A percentile compares a stretch with the other conserved stretches of the same genome.
Conservation (phyloP, 2,113 vertebrate genomes). For the Eublepharis macularius region DNA sequence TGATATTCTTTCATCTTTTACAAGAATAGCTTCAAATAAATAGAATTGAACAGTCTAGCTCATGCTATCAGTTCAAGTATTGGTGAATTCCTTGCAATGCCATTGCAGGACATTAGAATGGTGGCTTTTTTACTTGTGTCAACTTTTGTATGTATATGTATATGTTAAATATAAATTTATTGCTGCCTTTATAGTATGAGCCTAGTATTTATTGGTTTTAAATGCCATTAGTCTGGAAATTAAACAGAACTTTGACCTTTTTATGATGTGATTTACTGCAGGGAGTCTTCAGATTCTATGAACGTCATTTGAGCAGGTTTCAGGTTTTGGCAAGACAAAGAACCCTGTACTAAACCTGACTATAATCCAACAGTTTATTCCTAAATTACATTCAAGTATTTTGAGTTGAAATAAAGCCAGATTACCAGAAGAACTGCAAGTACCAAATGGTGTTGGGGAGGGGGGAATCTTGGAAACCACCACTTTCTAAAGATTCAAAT, state of each 20-base stretch:
- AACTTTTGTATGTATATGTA: slow-evolving; percentile 15
- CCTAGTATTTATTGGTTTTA: slow-evolving; percentile 77
- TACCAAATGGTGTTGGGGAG: not conserved
- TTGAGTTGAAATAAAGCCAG: not conserved
- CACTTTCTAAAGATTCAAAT: not conserved
- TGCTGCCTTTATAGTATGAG: slow-evolving; percentile 71
- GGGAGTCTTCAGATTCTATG: slow-evolving; percentile 70
- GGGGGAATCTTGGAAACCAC: not conserved
- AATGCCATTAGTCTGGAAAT: slow-evolving; percentile 78
- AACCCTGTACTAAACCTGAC: slow-evolving; percentile 30
- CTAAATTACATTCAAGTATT: slow-evolving; percentile 16
- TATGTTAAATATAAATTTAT: slow-evolving; percentile 72
- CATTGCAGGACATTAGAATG: slow-evolving; percentile 32
- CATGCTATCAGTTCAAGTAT: not conserved
- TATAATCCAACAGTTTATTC: slow-evolving; percentile 5
- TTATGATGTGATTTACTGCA: slow-evolving; percentile 77
- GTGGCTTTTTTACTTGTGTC: slow-evolving; percentile 36
- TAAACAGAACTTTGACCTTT: slow-evolving; percentile 76
- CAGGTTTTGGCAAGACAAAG: slow-evolving; percentile 59
- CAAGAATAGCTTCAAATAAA: not conserved
- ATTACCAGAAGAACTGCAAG: not conserved
- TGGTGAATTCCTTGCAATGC: not conserved
- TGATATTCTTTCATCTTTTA: slow-evolving; percentile 9
- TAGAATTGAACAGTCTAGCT: not conserved
- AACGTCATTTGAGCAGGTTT: slow-evolving; percentile 60